A percentile compares a stretch with the other conserved stretches of the same genome.
These are phyloP conservation scores for Brachionus koreanus DNA, from an alignment of 1,140 invertebrate genomes.

Conservation along the genomic window DNA sequence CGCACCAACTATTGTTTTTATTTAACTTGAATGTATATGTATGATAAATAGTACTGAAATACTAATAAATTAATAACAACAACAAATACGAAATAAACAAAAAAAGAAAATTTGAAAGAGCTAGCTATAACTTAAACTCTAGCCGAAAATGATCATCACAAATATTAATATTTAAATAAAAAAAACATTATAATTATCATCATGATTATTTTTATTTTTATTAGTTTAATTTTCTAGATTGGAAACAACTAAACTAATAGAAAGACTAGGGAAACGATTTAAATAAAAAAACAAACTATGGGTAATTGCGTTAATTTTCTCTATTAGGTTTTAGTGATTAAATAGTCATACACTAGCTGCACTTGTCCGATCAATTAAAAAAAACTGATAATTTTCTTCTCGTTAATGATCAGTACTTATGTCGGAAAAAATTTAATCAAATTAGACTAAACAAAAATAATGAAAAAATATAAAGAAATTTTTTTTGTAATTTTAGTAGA, in stretches of 20 bases:
- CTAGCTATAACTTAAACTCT: background rate
- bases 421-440: too few relatives aligned
- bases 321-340: background rate
- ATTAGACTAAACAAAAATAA: too few relatives aligned
- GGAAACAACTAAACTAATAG: background rate
- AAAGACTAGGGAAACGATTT: background rate
- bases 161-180: constrained; percentile 42
- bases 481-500: too few relatives aligned
- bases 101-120: background rate
- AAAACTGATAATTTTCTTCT: background rate
- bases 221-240: constrained; percentile 29
- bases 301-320: background rate
- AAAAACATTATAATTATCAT: constrained; percentile 43
- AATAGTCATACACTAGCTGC: background rate
- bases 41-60: background rate
- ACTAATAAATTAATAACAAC: constrained; percentile 27
- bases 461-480: too few relatives aligned
- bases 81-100: constrained; percentile 22
- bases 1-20: constrained; percentile 22
- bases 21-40: constrained; percentile 12
- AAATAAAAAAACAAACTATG: background rate
- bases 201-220: constrained; percentile 40
- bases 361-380: background rate
- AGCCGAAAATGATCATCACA: constrained; percentile 34
- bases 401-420: too few relatives aligned